phyloP scores from a whole-genome alignment of 2,888 invertebrate genomes.

The Tipula lateralis region DNA sequence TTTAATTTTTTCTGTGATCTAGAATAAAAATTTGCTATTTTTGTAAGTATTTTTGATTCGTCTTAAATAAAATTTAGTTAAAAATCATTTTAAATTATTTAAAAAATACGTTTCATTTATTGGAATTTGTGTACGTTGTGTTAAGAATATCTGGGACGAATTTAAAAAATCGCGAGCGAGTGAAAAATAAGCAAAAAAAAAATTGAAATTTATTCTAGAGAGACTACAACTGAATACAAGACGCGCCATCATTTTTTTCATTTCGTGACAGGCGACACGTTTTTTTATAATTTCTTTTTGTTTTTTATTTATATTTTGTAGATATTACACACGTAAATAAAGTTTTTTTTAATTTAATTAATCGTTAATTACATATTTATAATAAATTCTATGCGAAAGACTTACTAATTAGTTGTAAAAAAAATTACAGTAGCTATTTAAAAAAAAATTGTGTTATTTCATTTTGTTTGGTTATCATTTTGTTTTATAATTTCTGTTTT shows the following conservation, averaged over 20 bases:
- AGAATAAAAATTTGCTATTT: constrained; percentile 30
- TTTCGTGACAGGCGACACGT: constrained; percentile 29
- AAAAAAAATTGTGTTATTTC: not conserved
- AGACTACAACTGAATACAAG: not conserved
- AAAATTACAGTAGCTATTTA: not conserved
- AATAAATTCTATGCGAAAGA: not conserved
- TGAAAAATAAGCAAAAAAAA: not conserved
- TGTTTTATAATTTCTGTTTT: constrained; percentile 27
- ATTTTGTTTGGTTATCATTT: not conserved
- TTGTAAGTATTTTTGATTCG: constrained; percentile 28
- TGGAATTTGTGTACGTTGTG: not conserved
- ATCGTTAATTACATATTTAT: not conserved
- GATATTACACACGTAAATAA: not conserved
- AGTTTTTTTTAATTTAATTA: not conserved
- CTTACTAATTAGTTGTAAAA: not conserved
- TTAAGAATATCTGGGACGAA: not conserved
- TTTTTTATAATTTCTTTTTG: constrained; percentile 27
- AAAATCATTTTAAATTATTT: not conserved
- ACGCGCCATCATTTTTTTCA: constrained; percentile 27
- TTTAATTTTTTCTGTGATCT: constrained; percentile 28
- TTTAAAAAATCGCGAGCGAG: not conserved
- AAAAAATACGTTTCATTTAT: not conserved
- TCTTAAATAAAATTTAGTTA: constrained; percentile 25
- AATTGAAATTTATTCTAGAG: not conserved
- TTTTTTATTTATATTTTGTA: not conserved